phyloP scores from a whole-genome alignment of 2,888 invertebrate species.

The Eupelmus urozonus region DNA sequence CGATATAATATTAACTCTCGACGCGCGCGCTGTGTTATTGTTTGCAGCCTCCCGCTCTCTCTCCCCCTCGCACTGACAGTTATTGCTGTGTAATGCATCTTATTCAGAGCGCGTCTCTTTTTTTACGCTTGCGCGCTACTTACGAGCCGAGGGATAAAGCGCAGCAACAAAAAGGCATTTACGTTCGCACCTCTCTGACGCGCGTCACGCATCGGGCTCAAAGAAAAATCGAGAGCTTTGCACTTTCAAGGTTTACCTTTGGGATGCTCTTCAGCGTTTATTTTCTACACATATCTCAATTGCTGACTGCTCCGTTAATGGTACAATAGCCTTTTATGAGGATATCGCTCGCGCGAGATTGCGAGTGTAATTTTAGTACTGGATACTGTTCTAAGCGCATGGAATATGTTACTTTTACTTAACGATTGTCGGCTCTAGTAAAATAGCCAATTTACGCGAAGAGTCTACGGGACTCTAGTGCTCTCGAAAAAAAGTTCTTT shows the following conservation, averaged over 20 bases:
- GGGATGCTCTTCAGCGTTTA: not conserved
- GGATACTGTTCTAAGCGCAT: too few species aligned
- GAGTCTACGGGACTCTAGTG: too few species aligned
- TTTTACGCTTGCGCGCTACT: slow-evolving; percentile 1
- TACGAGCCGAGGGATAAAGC: not conserved
- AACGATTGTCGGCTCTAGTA: too few species aligned
- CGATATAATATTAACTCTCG: not conserved
- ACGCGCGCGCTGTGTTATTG: not conserved
- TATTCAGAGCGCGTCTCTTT: slow-evolving; percentile 19
- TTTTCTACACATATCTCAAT: not conserved
- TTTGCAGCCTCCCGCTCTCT: not conserved
- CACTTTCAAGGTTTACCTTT: slow-evolving; percentile 23
- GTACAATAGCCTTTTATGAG: too few species aligned
- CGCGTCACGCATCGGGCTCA: slow-evolving; percentile 32
- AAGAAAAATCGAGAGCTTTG: slow-evolving; percentile 31
- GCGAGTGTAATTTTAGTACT: too few species aligned
- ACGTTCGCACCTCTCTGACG: slow-evolving; percentile 15
- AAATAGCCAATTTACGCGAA: too few species aligned
- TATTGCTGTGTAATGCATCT: slow-evolving; percentile 28
- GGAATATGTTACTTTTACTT: too few species aligned
- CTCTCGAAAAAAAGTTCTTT: too few species aligned
- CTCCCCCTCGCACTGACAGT: slow-evolving; percentile 12
- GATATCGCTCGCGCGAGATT: too few species aligned
- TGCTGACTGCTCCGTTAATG: too few species aligned
- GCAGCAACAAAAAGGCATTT: slow-evolving; percentile 19